These are phyloP conservation scores for Argynnis bischoffii DNA, from an alignment of 2,888 invertebrate genomes.

Conservation along the genomic window DNA sequence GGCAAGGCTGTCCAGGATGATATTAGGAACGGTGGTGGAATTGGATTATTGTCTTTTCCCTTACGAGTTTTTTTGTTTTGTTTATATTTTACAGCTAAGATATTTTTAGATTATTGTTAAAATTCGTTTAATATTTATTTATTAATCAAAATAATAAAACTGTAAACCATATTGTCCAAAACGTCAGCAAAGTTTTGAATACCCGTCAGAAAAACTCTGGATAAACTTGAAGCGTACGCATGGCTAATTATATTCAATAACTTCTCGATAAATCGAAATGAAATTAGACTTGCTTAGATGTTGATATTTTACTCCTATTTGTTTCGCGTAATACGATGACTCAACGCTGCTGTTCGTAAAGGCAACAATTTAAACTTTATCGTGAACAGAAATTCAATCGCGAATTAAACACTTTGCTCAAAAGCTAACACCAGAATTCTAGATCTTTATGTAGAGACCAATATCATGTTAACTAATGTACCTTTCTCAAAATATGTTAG, in stretches of 20 bases:
- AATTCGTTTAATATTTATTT: no score
- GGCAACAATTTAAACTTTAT: conserved; percentile 6
- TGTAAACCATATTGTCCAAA: no score
- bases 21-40: neutral
- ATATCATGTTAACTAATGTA: no score
- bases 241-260: neutral
- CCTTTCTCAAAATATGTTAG: no score
- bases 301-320: conserved; percentile 11
- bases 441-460: neutral
- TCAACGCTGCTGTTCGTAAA: neutral
- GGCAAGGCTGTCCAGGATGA: neutral
- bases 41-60: no score
- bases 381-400: neutral
- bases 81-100: no score
- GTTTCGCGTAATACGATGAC: neutral
- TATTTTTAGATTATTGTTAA: no score
- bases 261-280: neutral
- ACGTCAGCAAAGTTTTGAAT: no score
- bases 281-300: conserved; percentile 12
- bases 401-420: conserved; percentile 3
- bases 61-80: no score
- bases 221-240: no score
- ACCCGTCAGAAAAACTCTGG: no score
- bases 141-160: no score
- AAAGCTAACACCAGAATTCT: neutral